A percentile compares a stretch with the other conserved stretches of the same genome.
Conservation (phyloP, 2,888 invertebrate genomes). For the Stictocephala bisonia region DNA sequence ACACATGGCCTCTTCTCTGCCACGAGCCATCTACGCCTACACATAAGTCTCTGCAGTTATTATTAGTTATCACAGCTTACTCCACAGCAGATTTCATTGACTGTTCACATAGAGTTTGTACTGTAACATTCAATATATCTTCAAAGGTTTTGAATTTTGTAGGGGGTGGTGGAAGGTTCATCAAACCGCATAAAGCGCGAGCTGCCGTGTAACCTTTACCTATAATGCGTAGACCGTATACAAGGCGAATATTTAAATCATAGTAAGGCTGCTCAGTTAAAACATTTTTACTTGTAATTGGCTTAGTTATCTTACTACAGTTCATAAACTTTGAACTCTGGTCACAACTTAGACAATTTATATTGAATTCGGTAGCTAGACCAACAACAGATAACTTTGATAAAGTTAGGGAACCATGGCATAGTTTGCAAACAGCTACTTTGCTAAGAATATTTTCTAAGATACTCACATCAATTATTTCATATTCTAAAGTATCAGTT, state of each 20-base stretch:
- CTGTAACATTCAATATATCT: not conserved
- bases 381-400: no score
- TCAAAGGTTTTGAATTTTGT: constrained; percentile 7
- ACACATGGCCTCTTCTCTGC: constrained; percentile 24
- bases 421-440: no score
- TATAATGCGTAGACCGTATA: constrained; percentile 23
- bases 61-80: constrained; percentile 9
- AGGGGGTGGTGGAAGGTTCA: constrained; percentile 26
- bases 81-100: no score
- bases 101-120: constrained; percentile 6
- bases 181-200: not conserved
- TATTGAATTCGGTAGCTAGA: no score
- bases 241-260: constrained; percentile 16
- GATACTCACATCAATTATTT: no score
- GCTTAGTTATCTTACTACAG: no score
- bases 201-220: constrained; percentile 12
- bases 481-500: no score
- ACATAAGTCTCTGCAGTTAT: constrained; percentile 19
- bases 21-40: constrained; percentile 31
- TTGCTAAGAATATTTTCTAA: no score
- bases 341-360: no score
- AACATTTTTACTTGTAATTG: no score
- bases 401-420: no score
- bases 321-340: no score
- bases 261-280: constrained; percentile 21